Conservation (phyloP, 2,113 vertebrate genomes). For the Barnardius zonarius region DNA sequence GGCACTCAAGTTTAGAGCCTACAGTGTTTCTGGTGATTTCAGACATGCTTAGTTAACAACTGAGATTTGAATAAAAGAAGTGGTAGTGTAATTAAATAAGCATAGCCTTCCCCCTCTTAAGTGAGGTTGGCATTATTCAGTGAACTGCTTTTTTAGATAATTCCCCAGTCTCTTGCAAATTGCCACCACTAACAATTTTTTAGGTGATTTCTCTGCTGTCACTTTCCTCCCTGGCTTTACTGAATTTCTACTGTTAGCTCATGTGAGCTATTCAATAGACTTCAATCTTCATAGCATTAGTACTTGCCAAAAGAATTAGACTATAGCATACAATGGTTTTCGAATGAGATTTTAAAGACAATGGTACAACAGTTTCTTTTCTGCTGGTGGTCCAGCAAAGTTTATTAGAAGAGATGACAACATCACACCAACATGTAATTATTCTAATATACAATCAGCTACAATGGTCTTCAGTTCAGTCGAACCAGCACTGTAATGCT, state of each 20-base stretch:
- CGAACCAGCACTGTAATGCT: background rate
- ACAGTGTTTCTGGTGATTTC: background rate
- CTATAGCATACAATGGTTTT: background rate
- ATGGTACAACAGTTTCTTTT: background rate
- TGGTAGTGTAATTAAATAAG: background rate
- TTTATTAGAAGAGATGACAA: background rate
- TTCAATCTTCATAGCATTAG: background rate
- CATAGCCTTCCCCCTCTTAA: background rate
- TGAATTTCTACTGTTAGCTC: background rate
- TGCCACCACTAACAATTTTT: background rate
- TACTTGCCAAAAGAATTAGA: background rate
- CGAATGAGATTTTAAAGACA: background rate
- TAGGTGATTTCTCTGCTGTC: background rate
- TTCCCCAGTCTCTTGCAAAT: background rate
- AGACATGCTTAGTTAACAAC: background rate
- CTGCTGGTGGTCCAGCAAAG: background rate
- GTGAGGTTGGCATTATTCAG: background rate
- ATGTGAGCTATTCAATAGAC: background rate
- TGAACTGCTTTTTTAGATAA: background rate
- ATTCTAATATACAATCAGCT: background rate
- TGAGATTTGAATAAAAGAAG: background rate
- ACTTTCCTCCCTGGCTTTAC: background rate
- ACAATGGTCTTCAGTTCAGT: background rate
- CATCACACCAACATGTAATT: background rate
- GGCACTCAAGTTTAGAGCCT: background rate